Conservation (phyloP, 1,140 invertebrate genomes). For the Limonius californicus region DNA sequence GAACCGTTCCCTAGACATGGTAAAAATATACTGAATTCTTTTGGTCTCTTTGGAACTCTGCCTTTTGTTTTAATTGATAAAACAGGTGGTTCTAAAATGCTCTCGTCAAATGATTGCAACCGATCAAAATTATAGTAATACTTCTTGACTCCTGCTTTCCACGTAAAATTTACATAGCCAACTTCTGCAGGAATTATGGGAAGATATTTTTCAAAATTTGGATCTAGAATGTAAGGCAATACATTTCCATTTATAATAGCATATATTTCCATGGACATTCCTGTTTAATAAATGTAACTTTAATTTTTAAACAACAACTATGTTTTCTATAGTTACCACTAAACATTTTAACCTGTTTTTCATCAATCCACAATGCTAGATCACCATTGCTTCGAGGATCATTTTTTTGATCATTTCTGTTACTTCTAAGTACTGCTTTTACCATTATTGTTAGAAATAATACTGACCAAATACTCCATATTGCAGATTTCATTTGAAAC, state of each 20-base stretch:
- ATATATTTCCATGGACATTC: slow-evolving; percentile 82
- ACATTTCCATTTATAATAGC: slow-evolving; percentile 83
- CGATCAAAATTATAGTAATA: slow-evolving; percentile 86
- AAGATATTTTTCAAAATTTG: slow-evolving; percentile 82
- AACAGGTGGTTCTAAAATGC: slow-evolving; percentile 77
- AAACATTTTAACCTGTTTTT: slow-evolving; percentile 83
- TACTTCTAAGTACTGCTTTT: not conserved
- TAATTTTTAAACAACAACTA: not conserved
- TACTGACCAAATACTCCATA: not conserved
- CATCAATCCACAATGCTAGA: slow-evolving; percentile 83
- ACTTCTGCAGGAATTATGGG: slow-evolving; percentile 89
- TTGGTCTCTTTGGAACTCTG: slow-evolving; percentile 75
- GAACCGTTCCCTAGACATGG: slow-evolving; percentile 86
- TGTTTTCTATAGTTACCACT: slow-evolving; percentile 62
- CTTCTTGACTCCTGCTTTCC: slow-evolving; percentile 80
- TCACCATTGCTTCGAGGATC: slow-evolving; percentile 53
- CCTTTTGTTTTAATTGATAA: slow-evolving; percentile 82
- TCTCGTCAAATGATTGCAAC: slow-evolving; percentile 77
- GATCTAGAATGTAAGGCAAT: slow-evolving; percentile 78
- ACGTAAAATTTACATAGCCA: slow-evolving; percentile 86
- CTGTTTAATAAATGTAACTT: slow-evolving; percentile 47
- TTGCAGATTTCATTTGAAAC: not conserved
- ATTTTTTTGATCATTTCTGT: slow-evolving; percentile 43
- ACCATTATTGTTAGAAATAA: not conserved
- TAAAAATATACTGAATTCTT: slow-evolving; percentile 89